Percentiles rank a stretch among this genome's conserved stretches.
Evolutionary conservation across 2,888 invertebrate genomes (phyloP).

Genomic region (Cheilosia soror): DNA sequence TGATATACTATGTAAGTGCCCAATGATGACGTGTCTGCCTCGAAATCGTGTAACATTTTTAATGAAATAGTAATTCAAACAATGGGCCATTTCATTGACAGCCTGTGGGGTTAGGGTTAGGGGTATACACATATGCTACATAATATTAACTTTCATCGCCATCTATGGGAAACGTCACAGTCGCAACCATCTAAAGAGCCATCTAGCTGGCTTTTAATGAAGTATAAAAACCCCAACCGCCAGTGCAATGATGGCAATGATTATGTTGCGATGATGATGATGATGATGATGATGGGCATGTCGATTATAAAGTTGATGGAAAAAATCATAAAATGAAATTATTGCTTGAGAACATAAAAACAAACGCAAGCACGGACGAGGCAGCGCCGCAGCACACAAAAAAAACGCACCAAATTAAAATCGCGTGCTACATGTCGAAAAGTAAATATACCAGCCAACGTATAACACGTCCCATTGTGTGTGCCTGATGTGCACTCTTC

Average conservation of each 20-base stretch:
- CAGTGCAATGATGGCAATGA: conserved; percentile 55
- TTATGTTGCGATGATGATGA: conserved; percentile 54
- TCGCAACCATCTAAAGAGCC: not conserved
- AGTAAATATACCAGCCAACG: conserved; percentile 51
- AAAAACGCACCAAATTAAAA: conserved; percentile 62
- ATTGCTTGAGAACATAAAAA: conserved; percentile 65
- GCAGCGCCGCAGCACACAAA: not conserved
- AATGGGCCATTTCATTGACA: not conserved
- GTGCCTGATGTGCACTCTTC: conserved; percentile 8
- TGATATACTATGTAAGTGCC: not conserved
- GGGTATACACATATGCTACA: no score
- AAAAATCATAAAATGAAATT: conserved; percentile 69
- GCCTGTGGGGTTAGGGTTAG: no score
- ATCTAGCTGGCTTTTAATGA: conserved; percentile 48
- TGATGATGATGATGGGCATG: conserved; percentile 57
- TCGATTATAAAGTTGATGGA: conserved; percentile 63
- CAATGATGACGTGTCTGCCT: not conserved
- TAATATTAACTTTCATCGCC: no score
- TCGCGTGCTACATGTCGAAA: conserved; percentile 67
- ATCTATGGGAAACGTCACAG: no score
- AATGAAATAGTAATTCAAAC: conserved; percentile 42
- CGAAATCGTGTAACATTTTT: not conserved
- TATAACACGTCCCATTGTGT: conserved; percentile 18
- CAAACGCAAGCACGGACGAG: conserved; percentile 33
- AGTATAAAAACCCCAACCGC: conserved; percentile 36